Base-by-base conservation (phyloP, 2,888 invertebrate species). In the Hydroisotoma schaefferi region DNA sequence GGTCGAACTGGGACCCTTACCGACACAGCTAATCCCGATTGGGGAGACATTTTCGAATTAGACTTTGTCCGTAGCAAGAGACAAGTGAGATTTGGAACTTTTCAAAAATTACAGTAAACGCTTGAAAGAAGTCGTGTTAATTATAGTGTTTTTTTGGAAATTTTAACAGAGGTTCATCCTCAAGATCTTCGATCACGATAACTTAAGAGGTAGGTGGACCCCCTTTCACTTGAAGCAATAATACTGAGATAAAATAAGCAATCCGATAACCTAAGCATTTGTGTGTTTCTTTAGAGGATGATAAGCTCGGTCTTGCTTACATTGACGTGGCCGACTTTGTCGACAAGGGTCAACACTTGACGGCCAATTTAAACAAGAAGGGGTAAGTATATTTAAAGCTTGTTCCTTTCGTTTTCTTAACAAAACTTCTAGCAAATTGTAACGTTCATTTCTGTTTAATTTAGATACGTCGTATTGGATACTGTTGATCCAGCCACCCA, bases 131-230 rank as follows among this genome's bases (percentile, higher is more conserved):
- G 37, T 38, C 23, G 12, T 22, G 23, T 40, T n/a, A 40, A 8
- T 53, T 38, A 10, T 33, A 20, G 22, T 37, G 15, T 44, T 43
- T 15, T 26, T 40, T 40, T 40, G 20, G 28, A n/a, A 4, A 38
- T 22, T 27, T 47, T 57, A 51, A 6, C 57, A 65, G 60, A 58
- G 65, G 33, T 68, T 57, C 55, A 57, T 55, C 28, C 63, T 70
- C 53, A 61, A 63, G 47, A 61, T 72, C 25, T 67, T 66, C 28
- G 72, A 72, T 43, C 62, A 72, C 27, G 72, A 72, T 51, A 69
- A 68, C 43, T 52, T 52, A 20, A 4, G 52, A 52, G 61, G 47
- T 15, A 52, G 15, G 15, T 49, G 28, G 15, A 33, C 8, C 15
- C 8, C 15, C 15, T 15, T 33, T 33, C 33, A 33, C 8, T 33